A percentile compares a stretch with the other conserved stretches of the same genome.
phyloP scores from a whole-genome alignment of 2,888 invertebrate species.

The Acronicta alni region DNA sequence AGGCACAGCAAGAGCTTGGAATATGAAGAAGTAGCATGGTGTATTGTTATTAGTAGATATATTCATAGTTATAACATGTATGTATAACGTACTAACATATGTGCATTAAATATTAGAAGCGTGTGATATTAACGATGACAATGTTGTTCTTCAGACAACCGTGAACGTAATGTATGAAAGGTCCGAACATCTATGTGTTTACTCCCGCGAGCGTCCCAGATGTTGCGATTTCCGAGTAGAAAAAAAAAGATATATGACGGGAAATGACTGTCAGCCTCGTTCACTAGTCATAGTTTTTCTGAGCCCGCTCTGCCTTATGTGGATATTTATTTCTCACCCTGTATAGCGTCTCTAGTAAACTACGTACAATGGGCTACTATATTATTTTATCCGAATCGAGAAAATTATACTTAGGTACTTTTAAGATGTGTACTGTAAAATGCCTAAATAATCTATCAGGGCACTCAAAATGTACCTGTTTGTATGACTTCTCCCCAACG shows the following conservation, averaged over 20 bases:
- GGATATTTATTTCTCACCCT: slow-evolving; percentile 59
- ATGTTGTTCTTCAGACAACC: slow-evolving; percentile 61
- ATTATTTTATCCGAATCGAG: slow-evolving; percentile 33
- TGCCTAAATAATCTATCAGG: slow-evolving; percentile 23
- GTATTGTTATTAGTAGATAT: neutral
- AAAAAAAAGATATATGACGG: slow-evolving; percentile 82
- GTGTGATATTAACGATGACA: slow-evolving; percentile 53
- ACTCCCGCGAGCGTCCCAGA: slow-evolving; percentile 72
- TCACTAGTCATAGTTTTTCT: slow-evolving; percentile 79
- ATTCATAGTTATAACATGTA: neutral
- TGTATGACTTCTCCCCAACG: slow-evolving; percentile 11
- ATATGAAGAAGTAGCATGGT: neutral
- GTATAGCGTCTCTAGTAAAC: slow-evolving; percentile 41
- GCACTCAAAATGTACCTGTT: slow-evolving; percentile 18
- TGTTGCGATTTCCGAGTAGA: slow-evolving; percentile 82
- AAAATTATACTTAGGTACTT: slow-evolving; percentile 2
- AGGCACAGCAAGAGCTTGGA: neutral
- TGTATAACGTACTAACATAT: slow-evolving; percentile 14
- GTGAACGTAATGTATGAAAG: slow-evolving; percentile 62
- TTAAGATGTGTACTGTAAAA: slow-evolving; percentile 9
- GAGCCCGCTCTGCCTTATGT: slow-evolving; percentile 52
- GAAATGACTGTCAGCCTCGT: slow-evolving; percentile 81
- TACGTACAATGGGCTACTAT: slow-evolving; percentile 34
- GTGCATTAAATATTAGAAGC: slow-evolving; percentile 40
- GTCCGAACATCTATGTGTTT: slow-evolving; percentile 63